Evolutionary conservation across 2,113 vertebrate genomes (phyloP), one percentile per base, ranked within the genome.

Genomic region (Atrichornis clamosus): DNA sequence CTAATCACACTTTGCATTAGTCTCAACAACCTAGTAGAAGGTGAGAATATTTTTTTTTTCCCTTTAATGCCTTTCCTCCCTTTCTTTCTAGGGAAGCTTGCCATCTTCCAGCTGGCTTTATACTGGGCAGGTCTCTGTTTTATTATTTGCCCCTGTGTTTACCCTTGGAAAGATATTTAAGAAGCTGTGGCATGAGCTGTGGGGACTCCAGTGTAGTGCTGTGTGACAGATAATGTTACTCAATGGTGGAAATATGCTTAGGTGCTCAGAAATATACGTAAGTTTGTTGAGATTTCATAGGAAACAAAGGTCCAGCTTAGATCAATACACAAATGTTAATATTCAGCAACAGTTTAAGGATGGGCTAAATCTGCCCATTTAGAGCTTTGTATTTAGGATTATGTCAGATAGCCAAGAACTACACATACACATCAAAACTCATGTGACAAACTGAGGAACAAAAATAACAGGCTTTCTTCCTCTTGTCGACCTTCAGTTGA

Each of bases 381-480:
- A 59, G 32, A 75, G 5, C 4, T 67, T 20, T 73, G 14, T 73
- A 13, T 80, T 83, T 55, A 69, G 13, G 37, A 58, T 42, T 74
- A 20, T 30, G 14, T 49, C 26, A 79, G 33, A 21, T 30, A 11
- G 53, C 9, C 22, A 91, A 67, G 23, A 44, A 37, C 42, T 62
- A 46, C 7, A 39, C 4, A 15, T 10, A 32, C 3, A 21, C 5
- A 3, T n/a, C 1, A 3, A 80, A 69, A 65, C n/a, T 76, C 3
- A 4, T 55, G 16, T 58, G 72, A 28, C 16, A 86, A 69, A 42
- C 24, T 16, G 41, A 75, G 17, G 10, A 58, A 62, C 10, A 44
- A 73, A 44, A 73, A 22, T 37, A 67, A 18, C 7, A 72, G 44
- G 7, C 22, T 92, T 83, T 64, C n/a, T 52, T 41, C 6, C 2